Conservation (phyloP, 2,888 invertebrate genomes). For the Tortricodes alternella region DNA sequence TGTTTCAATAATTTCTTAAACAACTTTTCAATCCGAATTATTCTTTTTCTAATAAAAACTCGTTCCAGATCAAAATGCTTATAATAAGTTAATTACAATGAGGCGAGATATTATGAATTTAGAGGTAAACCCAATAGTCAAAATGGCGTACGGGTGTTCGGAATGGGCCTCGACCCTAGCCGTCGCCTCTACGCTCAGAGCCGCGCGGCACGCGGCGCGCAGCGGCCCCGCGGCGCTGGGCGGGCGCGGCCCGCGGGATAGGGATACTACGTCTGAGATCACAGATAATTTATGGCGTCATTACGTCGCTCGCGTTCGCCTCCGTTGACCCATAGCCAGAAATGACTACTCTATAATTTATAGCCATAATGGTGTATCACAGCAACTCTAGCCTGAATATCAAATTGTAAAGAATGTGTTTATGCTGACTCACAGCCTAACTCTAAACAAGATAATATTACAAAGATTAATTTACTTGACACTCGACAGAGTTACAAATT, state of each 20-base stretch:
- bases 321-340: conserved; percentile 58
- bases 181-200: not conserved
- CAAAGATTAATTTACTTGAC: conserved; percentile 60
- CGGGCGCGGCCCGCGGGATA: conserved; percentile 32
- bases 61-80: conserved; percentile 66
- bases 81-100: conserved; percentile 43
- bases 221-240: conserved; percentile 1
- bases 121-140: conserved; percentile 43
- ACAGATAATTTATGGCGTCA: conserved; percentile 66
- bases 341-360: conserved; percentile 70
- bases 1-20: conserved; percentile 76
- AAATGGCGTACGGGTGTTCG: conserved; percentile 40
- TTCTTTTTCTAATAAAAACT: conserved; percentile 67
- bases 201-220: conserved; percentile 31
- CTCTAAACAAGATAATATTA: conserved; percentile 69
- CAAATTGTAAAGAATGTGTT: conserved; percentile 75
- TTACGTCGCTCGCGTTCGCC: conserved; percentile 43
- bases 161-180: conserved; percentile 23
- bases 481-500: conserved; percentile 49
- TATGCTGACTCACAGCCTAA: conserved; percentile 79
- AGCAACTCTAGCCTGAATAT: conserved; percentile 81
- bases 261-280: conserved; percentile 65
- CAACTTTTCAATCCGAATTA: conserved; percentile 71
- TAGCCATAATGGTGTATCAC: conserved; percentile 80
- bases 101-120: conserved; percentile 39